Evolutionary conservation across 2,797 vertebrate genomes (phyloP).

Genomic region (Spinibarbus caldwelli): DNA sequence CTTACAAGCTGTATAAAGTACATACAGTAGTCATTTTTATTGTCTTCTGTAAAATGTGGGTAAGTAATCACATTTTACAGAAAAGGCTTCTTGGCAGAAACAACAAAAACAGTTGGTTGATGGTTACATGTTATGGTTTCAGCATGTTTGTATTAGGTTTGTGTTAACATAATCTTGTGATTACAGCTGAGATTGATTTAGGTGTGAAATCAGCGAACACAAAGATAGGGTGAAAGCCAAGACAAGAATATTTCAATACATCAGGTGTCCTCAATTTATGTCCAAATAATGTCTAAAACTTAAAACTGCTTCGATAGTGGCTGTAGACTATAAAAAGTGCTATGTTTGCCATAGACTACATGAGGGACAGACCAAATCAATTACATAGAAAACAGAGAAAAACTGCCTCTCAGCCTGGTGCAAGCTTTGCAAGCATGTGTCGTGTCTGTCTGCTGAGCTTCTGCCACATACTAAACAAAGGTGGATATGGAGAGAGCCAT

Average conservation of each 20-base stretch:
- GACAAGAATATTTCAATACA: background rate
- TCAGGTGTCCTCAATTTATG: background rate
- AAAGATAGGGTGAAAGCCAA: background rate
- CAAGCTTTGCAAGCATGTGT: slow-evolving; percentile 50
- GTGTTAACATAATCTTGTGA: background rate
- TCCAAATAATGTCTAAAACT: too few species aligned
- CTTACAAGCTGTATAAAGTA: background rate
- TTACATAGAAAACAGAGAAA: slow-evolving; percentile 12
- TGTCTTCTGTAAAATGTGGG: slow-evolving; percentile 6
- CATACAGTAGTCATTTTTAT: background rate
- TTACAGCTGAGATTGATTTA: slow-evolving; percentile 13
- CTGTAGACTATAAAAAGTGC: slow-evolving; percentile 10
- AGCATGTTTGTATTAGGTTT: slow-evolving; percentile 4
- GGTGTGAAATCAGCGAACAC: background rate
- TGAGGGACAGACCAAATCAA: background rate
- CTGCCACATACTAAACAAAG: slow-evolving; percentile 25
- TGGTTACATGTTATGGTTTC: background rate
- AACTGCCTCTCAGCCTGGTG: slow-evolving; percentile 39
- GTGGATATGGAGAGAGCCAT: background rate
- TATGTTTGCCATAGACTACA: background rate
- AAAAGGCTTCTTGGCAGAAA: slow-evolving; percentile 6
- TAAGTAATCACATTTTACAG: background rate
- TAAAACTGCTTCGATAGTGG: background rate
- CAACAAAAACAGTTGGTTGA: background rate
- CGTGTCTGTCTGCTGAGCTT: slow-evolving; percentile 38